A percentile compares a stretch with the other conserved stretches of the same genome.
These are phyloP conservation scores for Threskiornis aethiopicus DNA, from an alignment of 2,797 vertebrate species.

Conservation along the genomic window DNA sequence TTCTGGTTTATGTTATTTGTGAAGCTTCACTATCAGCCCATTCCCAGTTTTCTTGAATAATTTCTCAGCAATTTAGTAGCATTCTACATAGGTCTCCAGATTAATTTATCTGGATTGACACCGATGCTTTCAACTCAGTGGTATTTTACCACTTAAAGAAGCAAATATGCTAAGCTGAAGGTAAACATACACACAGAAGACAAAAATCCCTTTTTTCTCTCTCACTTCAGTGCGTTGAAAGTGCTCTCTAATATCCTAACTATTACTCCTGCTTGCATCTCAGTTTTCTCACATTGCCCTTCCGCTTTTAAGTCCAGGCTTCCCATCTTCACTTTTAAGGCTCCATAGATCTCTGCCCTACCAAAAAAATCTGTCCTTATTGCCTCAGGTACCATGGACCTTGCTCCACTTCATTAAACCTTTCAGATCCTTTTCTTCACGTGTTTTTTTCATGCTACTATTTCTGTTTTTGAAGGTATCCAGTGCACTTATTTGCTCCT, in stretches of 20 bases:
- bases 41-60: background rate
- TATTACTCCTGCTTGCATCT: background rate
- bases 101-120: background rate
- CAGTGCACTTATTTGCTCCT: background rate
- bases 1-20: background rate
- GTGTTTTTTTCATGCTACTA: background rate
- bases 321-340: background rate
- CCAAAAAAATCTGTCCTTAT: background rate
- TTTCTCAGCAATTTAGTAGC: background rate
- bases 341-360: background rate
- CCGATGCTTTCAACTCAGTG: background rate
- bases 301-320: background rate
- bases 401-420: background rate
- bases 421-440: background rate
- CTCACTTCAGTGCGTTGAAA: background rate
- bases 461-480: background rate
- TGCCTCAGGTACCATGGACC: background rate
- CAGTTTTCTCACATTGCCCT: background rate
- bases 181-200: background rate
- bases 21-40: background rate
- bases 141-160: background rate
- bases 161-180: background rate
- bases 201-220: background rate
- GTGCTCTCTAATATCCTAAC: background rate
- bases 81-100: background rate